These are phyloP conservation scores for Diadegma fenestrale DNA, from an alignment of 2,888 invertebrate genomes.

Conservation along the genomic window DNA sequence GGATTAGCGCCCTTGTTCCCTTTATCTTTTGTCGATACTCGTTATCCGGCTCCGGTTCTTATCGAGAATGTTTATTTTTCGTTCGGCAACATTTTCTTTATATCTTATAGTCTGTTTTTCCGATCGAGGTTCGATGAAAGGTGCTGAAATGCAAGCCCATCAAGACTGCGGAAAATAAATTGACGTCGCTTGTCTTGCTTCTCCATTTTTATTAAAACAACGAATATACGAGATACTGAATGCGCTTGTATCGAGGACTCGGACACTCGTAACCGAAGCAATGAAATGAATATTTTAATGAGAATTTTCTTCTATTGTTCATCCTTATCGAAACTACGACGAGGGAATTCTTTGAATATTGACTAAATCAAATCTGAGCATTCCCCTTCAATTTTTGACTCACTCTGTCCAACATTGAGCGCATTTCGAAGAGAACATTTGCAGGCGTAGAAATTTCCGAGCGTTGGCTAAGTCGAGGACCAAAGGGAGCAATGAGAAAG, in stretches of 20 bases:
- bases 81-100: slow-evolving; percentile 7
- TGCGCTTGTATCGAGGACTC: neutral
- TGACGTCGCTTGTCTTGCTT: slow-evolving; percentile 12
- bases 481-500: neutral
- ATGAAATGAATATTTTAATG: slow-evolving; percentile 38
- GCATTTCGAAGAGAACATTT: neutral
- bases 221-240: neutral
- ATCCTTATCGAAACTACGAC: neutral
- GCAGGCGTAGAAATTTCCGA: neutral
- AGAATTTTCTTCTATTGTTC: neutral
- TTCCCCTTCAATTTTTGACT: neutral
- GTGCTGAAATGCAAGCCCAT: neutral
- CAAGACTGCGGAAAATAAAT: slow-evolving; percentile 51
- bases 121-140: neutral
- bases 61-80: slow-evolving; percentile 8
- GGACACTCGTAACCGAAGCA: neutral
- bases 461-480: neutral
- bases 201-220: slow-evolving; percentile 17
- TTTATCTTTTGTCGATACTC: slow-evolving; percentile 7
- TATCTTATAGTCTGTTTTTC: neutral
- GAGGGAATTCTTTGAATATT: neutral
- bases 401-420: neutral
- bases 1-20: slow-evolving; percentile 5
- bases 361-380: neutral
- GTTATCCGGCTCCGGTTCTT: slow-evolving; percentile 10